Evolutionary conservation across 1,140 invertebrate species (phyloP).

Genomic region (Campoletis sonorensis): DNA sequence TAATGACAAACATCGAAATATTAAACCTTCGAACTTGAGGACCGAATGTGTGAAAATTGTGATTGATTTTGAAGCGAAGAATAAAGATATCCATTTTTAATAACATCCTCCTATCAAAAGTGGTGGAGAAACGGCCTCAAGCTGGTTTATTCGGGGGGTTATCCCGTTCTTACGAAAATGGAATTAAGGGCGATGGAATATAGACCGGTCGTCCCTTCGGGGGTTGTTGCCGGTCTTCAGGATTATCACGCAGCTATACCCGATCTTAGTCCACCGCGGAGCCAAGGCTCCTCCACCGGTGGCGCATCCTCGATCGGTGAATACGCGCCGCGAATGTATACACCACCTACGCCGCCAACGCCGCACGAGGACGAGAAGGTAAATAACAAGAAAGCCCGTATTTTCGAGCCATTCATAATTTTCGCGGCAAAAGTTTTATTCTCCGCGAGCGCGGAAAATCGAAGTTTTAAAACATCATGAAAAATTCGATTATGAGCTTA

Average conservation of each 20-base stretch:
- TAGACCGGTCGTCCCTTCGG: constrained; percentile 71
- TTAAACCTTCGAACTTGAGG: too few relatives aligned
- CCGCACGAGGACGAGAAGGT: constrained; percentile 76
- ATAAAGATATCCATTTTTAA: not conserved
- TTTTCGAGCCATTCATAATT: too few relatives aligned
- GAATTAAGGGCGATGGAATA: constrained; percentile 75
- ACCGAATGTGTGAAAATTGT: too few relatives aligned
- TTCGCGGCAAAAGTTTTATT: too few relatives aligned
- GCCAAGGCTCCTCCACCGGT: constrained; percentile 74
- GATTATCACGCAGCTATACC: constrained; percentile 74
- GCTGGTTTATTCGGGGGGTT: constrained; percentile 70
- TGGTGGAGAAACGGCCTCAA: constrained; percentile 65
- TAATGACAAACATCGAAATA: too few relatives aligned
- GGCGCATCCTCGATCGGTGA: constrained; percentile 74
- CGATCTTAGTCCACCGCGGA: constrained; percentile 73
- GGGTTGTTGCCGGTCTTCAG: constrained; percentile 70
- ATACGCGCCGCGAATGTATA: constrained; percentile 75
- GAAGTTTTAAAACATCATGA: too few relatives aligned
- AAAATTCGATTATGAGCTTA: too few relatives aligned
- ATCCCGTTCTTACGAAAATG: constrained; percentile 68
- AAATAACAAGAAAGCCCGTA: constrained; percentile 44
- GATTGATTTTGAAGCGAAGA: not conserved
- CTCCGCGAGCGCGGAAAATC: too few relatives aligned
- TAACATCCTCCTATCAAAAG: not conserved
- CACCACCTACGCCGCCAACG: constrained; percentile 74